Evolutionary conservation across 2,888 invertebrate species (phyloP).

Genomic region (Eledona agricola): DNA sequence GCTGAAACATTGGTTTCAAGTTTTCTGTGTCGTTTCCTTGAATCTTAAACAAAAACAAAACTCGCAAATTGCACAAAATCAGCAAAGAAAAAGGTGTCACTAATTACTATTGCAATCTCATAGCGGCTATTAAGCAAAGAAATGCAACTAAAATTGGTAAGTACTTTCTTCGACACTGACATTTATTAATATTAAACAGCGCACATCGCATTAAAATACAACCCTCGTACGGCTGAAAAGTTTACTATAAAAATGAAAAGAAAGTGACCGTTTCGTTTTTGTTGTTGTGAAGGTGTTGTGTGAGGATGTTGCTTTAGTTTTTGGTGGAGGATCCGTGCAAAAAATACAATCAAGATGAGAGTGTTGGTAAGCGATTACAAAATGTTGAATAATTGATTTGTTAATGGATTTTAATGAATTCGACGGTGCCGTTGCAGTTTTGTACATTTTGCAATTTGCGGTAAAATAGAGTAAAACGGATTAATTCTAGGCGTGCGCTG

Average conservation of each 20-base stretch:
- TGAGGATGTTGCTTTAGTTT: conserved; percentile 46
- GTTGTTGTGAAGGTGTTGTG: conserved; percentile 43
- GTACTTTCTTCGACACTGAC: conserved; percentile 54
- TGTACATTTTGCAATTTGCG: conserved; percentile 10
- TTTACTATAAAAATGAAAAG: conserved; percentile 57
- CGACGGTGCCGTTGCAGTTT: too few relatives aligned
- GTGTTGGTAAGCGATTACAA: conserved; percentile 38
- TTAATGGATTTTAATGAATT: too few relatives aligned
- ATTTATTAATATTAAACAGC: conserved; percentile 53
- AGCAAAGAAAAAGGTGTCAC: conserved; percentile 26
- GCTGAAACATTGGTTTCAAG: conserved; percentile 9
- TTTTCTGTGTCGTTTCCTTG: conserved; percentile 19
- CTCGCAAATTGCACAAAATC: conserved; percentile 15
- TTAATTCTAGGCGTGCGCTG: conserved; percentile 17
- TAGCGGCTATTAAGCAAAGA: conserved; percentile 42
- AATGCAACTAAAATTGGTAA: conserved; percentile 50
- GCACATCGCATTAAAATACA: conserved; percentile 52
- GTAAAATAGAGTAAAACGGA: conserved; percentile 18
- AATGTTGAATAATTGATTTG: conserved; percentile 14
- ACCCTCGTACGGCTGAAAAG: conserved; percentile 51
- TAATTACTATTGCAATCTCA: conserved; percentile 31
- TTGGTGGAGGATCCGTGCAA: conserved; percentile 21
- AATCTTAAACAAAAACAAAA: conserved; percentile 17
- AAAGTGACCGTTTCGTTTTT: conserved; percentile 55
- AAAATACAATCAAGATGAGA: conserved; percentile 35